These are phyloP conservation scores for Aplysina aerophoba DNA, from an alignment of 37 sponge, comb jelly and placozoan species.

Conservation along the genomic window DNA sequence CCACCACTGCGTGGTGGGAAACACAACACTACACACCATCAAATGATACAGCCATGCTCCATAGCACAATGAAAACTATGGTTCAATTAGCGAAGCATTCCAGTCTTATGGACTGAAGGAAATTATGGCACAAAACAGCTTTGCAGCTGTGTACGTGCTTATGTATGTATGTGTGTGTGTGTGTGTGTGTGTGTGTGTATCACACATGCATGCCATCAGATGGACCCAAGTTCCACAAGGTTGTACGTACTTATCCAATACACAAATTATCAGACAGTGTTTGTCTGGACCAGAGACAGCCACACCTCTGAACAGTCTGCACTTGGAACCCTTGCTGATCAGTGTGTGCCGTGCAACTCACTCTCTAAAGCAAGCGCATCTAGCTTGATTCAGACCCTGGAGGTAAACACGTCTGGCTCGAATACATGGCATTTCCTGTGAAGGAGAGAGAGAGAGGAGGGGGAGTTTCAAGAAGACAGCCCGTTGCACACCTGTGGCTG, in stretches of 20 bases:
- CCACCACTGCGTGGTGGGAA: no score
- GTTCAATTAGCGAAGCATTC: no score
- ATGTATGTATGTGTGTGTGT: not conserved
- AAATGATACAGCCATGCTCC: no score
- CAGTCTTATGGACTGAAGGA: not conserved
- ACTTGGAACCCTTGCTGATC: no score
- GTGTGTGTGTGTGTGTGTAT: constrained; percentile 5
- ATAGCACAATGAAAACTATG: no score
- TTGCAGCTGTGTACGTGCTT: not conserved
- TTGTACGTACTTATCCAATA: no score
- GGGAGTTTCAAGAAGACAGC: constrained; percentile 6
- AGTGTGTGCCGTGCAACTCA: not conserved
- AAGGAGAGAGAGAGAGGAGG: not conserved
- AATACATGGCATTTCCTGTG: not conserved
- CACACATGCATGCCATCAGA: not conserved
- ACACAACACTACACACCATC: no score
- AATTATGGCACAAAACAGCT: not conserved
- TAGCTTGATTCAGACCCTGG: constrained; percentile 13
- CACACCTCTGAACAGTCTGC: no score
- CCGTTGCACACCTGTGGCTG: not conserved
- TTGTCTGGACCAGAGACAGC: no score
- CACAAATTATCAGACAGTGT: no score
- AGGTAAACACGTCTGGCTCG: not conserved
- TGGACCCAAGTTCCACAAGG: no score
- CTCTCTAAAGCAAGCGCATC: not conserved